phyloP scores from a whole-genome alignment of 2,888 invertebrate genomes.

The Chymomyza amoena region DNA sequence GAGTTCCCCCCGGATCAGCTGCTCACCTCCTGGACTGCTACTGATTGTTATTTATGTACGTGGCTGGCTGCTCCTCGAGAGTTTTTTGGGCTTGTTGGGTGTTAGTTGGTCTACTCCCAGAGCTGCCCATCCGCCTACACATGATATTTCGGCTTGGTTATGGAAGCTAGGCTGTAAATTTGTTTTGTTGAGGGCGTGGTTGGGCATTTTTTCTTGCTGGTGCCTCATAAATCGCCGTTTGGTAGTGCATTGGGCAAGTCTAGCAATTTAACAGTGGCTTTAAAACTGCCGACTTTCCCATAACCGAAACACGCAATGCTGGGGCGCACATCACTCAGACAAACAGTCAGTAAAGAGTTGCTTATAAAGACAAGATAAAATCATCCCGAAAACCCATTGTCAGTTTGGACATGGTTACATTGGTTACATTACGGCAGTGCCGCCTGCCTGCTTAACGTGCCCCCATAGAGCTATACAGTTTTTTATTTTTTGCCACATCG shows the following conservation, averaged over 20 bases:
- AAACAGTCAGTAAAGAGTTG: background rate
- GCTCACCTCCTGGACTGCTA: conserved; percentile 36
- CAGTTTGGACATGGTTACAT: background rate
- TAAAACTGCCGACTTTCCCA: background rate
- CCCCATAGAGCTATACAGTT: too few species aligned
- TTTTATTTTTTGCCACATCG: too few species aligned
- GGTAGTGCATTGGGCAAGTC: conserved; percentile 12
- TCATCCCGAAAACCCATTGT: background rate
- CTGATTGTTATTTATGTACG: conserved; percentile 65
- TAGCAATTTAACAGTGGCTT: background rate
- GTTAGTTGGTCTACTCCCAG: background rate
- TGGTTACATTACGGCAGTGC: background rate
- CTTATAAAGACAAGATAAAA: background rate
- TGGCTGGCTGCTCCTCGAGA: conserved; percentile 35
- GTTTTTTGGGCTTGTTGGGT: background rate
- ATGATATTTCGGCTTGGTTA: background rate
- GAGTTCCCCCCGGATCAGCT: background rate
- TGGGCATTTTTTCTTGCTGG: conserved; percentile 19
- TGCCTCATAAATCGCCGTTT: conserved; percentile 42
- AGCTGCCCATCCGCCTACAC: background rate
- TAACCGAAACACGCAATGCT: background rate
- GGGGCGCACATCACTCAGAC: background rate
- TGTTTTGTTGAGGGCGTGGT: background rate
- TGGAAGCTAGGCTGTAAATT: background rate
- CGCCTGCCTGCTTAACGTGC: background rate